These are phyloP conservation scores for Coleophora flavipennella DNA, from an alignment of 2,888 invertebrate species.

Conservation along the genomic window DNA sequence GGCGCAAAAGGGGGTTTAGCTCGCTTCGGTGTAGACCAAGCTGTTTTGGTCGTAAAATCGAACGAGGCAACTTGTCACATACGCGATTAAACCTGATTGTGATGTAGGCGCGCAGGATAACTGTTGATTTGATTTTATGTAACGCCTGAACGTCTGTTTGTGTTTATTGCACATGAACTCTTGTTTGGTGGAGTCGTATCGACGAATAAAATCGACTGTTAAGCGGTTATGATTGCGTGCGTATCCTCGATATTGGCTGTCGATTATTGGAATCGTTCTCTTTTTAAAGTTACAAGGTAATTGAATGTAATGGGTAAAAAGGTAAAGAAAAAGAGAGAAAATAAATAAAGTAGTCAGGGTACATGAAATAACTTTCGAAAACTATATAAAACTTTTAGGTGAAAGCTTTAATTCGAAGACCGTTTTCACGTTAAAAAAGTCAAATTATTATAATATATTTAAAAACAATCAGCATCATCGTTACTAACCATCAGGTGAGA, in stretches of 20 bases:
- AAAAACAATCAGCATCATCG: too few relatives aligned
- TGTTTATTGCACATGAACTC: conserved; percentile 68
- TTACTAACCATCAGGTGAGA: too few relatives aligned
- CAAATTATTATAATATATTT: too few relatives aligned
- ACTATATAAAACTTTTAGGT: too few relatives aligned
- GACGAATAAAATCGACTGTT: conserved; percentile 62
- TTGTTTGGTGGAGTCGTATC: conserved; percentile 59
- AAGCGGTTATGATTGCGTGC: conserved; percentile 60
- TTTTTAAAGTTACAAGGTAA: background rate
- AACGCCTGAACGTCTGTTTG: conserved; percentile 68
- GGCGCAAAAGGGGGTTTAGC: background rate
- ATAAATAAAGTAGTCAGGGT: too few relatives aligned
- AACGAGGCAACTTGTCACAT: conserved; percentile 68
- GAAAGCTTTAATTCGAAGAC: too few relatives aligned
- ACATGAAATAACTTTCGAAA: too few relatives aligned
- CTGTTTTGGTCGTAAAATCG: conserved; percentile 16
- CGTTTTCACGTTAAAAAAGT: too few relatives aligned
- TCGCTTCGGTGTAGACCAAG: conserved; percentile 4
- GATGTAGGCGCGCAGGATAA: conserved; percentile 70
- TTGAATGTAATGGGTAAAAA: too few relatives aligned
- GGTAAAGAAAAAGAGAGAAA: too few relatives aligned
- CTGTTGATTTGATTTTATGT: conserved; percentile 74
- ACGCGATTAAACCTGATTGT: conserved; percentile 71
- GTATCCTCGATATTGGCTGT: conserved; percentile 42
- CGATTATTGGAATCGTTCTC: conserved; percentile 29